A percentile compares a stretch with the other conserved stretches of the same genome.
Evolutionary conservation across 2,888 invertebrate genomes (phyloP).

Genomic region (Pasiphila rectangulata): DNA sequence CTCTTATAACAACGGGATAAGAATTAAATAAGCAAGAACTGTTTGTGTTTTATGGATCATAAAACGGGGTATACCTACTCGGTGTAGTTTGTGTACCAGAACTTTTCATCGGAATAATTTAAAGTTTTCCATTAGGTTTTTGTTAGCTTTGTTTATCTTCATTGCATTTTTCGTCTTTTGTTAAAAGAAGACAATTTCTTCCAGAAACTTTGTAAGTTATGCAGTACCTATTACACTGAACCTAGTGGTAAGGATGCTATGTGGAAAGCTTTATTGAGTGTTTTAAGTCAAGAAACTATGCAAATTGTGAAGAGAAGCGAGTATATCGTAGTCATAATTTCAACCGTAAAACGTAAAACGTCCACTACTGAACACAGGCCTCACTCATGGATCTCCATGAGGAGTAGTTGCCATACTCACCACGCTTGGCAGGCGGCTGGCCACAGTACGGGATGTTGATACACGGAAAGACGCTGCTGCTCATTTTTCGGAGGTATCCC

Average conservation of each 20-base stretch:
- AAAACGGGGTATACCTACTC: constrained; percentile 6
- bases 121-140: not conserved
- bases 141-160: not conserved
- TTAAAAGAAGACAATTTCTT: not conserved
- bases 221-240: not conserved
- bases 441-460: too few relatives aligned
- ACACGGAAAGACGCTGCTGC: too few relatives aligned
- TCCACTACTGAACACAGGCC: too few relatives aligned
- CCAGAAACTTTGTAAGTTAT: not conserved
- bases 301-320: too few relatives aligned
- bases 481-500: too few relatives aligned
- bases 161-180: not conserved
- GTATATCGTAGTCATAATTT: too few relatives aligned
- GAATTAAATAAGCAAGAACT: constrained; percentile 9
- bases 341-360: too few relatives aligned
- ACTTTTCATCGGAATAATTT: constrained; percentile 6
- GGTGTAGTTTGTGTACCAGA: constrained; percentile 10
- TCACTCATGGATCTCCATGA: too few relatives aligned
- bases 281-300: too few relatives aligned
- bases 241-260: not conserved
- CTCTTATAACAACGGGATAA: constrained; percentile 9
- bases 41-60: constrained; percentile 13
- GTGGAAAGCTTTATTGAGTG: too few relatives aligned
- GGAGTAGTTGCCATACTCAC: too few relatives aligned
- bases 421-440: too few relatives aligned